These are phyloP conservation scores for Parauchenoglanis ngamensis DNA, from an alignment of 2,797 vertebrate genomes.

Conservation along the genomic window DNA sequence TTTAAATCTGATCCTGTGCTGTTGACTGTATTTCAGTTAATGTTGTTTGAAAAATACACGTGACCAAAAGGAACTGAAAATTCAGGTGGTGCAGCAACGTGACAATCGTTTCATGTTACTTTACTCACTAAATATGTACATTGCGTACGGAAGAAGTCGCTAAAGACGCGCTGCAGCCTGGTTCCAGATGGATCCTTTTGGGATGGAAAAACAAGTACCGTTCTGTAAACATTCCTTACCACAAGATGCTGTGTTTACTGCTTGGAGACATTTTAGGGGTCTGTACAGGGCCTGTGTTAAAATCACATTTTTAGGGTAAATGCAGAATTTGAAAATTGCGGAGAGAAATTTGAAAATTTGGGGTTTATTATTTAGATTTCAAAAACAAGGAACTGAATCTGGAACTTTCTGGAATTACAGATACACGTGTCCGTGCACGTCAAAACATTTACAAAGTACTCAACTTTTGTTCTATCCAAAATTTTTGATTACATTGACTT, in stretches of 20 bases:
- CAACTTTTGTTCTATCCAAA: neutral
- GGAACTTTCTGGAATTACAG: neutral
- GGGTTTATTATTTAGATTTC: neutral
- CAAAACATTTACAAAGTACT: neutral
- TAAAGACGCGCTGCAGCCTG: neutral
- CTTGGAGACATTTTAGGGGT: neutral
- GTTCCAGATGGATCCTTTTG: neutral
- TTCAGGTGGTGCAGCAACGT: neutral
- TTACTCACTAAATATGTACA: neutral
- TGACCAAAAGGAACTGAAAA: slow-evolving; percentile 1
- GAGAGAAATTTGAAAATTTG: neutral
- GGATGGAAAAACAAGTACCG: neutral
- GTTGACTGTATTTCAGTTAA: slow-evolving; percentile 21
- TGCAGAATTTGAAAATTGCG: neutral
- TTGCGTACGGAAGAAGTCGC: neutral
- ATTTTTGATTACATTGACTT: neutral
- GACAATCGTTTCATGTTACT: slow-evolving; percentile 28
- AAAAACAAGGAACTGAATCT: neutral
- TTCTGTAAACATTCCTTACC: neutral
- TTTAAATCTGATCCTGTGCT: neutral
- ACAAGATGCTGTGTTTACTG: neutral
- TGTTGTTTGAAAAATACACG: neutral
- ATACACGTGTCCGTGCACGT: neutral
- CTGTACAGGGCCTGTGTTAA: neutral
- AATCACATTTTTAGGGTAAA: neutral